Conservation (phyloP, 2,888 invertebrate genomes). For the Dusona sp. region DNA sequence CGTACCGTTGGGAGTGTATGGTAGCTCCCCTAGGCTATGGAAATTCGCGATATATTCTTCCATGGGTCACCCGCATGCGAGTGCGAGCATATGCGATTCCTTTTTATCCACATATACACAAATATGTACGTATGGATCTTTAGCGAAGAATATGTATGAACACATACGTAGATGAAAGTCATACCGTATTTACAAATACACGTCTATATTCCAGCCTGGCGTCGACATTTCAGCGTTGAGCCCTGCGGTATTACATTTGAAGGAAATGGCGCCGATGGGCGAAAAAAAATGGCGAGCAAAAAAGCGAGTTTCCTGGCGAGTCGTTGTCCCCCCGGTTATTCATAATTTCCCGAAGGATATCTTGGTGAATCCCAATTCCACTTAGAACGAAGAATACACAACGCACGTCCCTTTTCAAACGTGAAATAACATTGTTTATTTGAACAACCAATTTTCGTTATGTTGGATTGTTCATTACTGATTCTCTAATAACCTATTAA, state of each 20-base stretch:
- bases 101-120: neutral
- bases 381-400: slow-evolving; percentile 15
- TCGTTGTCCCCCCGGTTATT: slow-evolving; percentile 39
- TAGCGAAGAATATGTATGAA: slow-evolving; percentile 18
- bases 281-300: slow-evolving; percentile 30
- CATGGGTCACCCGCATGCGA: slow-evolving; percentile 41
- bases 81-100: slow-evolving; percentile 45
- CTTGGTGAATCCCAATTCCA: slow-evolving; percentile 23
- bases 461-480: neutral
- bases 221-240: slow-evolving; percentile 42
- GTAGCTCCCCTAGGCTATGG: slow-evolving; percentile 58
- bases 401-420: slow-evolving; percentile 9
- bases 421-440: slow-evolving; percentile 14
- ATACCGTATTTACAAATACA: too few relatives aligned
- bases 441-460: slow-evolving; percentile 15
- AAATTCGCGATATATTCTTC: slow-evolving; percentile 64
- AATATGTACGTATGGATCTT: slow-evolving; percentile 5
- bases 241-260: slow-evolving; percentile 50
- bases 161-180: neutral
- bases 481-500: neutral
- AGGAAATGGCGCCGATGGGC: slow-evolving; percentile 20
- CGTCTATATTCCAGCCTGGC: slow-evolving; percentile 30
- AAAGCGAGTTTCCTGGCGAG: slow-evolving; percentile 25
- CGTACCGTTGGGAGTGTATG: slow-evolving; percentile 39
- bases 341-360: slow-evolving; percentile 65